Conservation (phyloP, 2,797 vertebrate genomes). For the Taenioides sp. region DNA sequence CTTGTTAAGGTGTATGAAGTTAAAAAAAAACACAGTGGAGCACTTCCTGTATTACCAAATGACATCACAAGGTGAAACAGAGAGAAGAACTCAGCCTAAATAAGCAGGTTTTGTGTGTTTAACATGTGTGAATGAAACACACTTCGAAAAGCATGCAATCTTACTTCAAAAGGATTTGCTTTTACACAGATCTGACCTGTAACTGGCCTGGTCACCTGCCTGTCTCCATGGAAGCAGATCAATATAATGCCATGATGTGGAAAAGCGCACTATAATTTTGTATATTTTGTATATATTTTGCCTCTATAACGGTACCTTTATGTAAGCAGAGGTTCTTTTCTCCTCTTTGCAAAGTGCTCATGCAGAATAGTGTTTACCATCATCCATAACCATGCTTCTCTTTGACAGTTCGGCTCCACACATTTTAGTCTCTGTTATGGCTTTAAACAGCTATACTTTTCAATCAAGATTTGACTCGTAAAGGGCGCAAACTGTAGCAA, state of each 20-base stretch:
- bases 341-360: not conserved
- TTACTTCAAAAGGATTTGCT: no score
- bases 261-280: not conserved
- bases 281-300: not conserved
- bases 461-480: constrained; percentile 8
- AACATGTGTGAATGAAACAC: no score
- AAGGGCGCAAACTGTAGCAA: constrained; percentile 17
- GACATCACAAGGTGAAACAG: no score
- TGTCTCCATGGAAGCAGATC: no score
- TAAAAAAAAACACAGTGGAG: no score
- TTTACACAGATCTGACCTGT: no score
- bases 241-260: not conserved
- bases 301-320: not conserved
- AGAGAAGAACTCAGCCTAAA: no score
- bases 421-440: constrained; percentile 3
- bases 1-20: no score
- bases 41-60: no score
- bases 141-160: no score
- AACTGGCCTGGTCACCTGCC: no score
- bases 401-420: constrained; percentile 6
- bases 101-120: no score
- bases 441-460: constrained; percentile 12
- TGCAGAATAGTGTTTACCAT: constrained; percentile 19
- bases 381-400: constrained; percentile 8
- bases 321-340: not conserved